Conservation (phyloP, 2,797 vertebrate species). For the Champsocephalus gunnari region DNA sequence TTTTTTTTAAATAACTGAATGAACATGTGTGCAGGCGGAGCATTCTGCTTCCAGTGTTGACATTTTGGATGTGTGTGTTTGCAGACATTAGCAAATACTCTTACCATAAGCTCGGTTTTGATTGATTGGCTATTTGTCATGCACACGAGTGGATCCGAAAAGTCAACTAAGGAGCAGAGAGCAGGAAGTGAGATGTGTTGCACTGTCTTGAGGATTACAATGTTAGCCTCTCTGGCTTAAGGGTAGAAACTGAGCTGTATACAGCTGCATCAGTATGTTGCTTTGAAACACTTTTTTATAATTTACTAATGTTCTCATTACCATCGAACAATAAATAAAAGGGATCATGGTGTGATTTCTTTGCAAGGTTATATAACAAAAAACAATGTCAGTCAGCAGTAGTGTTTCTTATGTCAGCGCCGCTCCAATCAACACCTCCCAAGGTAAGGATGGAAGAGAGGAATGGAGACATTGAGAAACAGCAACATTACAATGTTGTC, state of each 20-base stretch:
- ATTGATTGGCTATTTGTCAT: constrained; percentile 53
- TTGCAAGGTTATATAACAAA: too few relatives aligned
- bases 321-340: too few relatives aligned
- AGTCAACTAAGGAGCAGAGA: constrained; percentile 38
- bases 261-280: not conserved
- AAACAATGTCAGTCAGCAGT: too few relatives aligned
- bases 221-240: constrained; percentile 34
- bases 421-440: too few relatives aligned
- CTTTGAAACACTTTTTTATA: constrained; percentile 11
- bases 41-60: not conserved
- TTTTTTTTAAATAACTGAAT: constrained; percentile 7
- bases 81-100: constrained; percentile 19
- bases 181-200: constrained; percentile 23
- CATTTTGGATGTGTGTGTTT: not conserved
- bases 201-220: constrained; percentile 45
- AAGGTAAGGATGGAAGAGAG: too few relatives aligned
- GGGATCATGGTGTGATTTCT: too few relatives aligned
- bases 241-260: constrained; percentile 41
- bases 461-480: too few relatives aligned
- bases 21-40: constrained; percentile 6
- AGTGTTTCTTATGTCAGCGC: too few relatives aligned
- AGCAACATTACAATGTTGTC: too few relatives aligned
- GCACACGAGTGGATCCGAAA: constrained; percentile 32
- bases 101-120: constrained; percentile 17
- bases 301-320: too few relatives aligned